Percentiles rank a stretch among this genome's conserved stretches.
These are phyloP conservation scores for Heliangelus exortis DNA, from an alignment of 2,797 vertebrate genomes.

Conservation along the genomic window DNA sequence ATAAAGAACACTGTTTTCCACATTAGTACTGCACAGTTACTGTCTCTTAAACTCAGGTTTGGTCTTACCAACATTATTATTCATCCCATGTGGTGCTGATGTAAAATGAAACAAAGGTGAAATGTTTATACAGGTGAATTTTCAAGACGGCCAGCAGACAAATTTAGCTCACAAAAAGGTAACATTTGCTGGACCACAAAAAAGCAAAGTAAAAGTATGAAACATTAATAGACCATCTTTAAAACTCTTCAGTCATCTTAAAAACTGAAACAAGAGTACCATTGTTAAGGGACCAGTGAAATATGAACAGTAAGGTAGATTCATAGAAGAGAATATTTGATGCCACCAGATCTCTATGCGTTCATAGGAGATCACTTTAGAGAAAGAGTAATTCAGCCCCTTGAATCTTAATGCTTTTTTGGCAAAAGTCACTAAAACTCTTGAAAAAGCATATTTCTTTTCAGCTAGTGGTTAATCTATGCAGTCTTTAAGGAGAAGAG, in stretches of 20 bases:
- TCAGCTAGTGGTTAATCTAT: background rate
- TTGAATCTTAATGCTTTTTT: background rate
- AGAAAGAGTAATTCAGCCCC: background rate
- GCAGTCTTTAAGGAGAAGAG: background rate
- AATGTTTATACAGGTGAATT: background rate
- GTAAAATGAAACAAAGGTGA: constrained; percentile 16
- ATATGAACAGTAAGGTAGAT: background rate
- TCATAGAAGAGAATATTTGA: background rate
- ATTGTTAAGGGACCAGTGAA: constrained; percentile 5
- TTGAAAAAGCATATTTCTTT: background rate
- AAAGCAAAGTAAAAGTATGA: constrained; percentile 16
- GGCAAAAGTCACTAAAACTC: background rate
- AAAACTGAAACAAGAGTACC: background rate
- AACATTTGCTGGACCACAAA: constrained; percentile 1
- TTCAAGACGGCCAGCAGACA: constrained; percentile 17
- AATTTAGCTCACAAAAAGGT: constrained; percentile 4
- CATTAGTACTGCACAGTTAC: background rate
- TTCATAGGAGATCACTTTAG: background rate
- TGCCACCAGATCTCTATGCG: background rate
- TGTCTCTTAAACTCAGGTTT: background rate
- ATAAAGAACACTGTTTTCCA: background rate
- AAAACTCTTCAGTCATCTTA: constrained; percentile 13
- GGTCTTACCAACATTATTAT: background rate
- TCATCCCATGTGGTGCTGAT: background rate
- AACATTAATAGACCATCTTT: constrained; percentile 4